Base-by-base conservation (phyloP, 37 sponge, comb jelly and placozoan species). In the Halichondria panicea region DNA sequence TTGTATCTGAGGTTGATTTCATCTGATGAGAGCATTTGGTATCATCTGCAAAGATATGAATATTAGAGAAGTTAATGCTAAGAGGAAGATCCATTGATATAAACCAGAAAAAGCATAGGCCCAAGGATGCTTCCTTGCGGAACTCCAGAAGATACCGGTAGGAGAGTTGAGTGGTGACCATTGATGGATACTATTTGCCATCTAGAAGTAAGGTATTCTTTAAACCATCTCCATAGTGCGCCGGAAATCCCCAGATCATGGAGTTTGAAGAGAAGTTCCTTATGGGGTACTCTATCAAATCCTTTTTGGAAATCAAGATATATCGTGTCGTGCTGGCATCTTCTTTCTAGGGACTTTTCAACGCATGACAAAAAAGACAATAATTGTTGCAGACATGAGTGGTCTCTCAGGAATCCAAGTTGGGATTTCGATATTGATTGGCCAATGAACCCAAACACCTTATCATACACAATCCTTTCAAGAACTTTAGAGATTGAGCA, bases 111-210 rank as follows among this genome's bases (percentile, higher is more conserved):
- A 0, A 80, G 22, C 1, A 80, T 46, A 28, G 80, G 71, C 21
- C 80, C 80, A 32, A 80, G 37, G 28, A 80, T 69, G 28, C 71
- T 70, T 1, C 71, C 71, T 30, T 80, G 71, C 9, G 71, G 80
- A 1, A 80, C 71, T 3, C 80, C 71, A 24, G 80, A 80, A 7
- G 40, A 57, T 22, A 70, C 80, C 11, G 71, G 80, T 6, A 80
- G 71, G 40, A 42, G 4, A 25, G 55, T 3, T 62, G 76, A 75
- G n/a, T 15, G 21, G 30, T 32, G 5, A 55, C 32, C 44, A 12
- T 68, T 27, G 1, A 53, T 39, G 63, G 1, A 54, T 31, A 68
- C 63, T 61, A 2, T 43, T 36, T 80, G 80, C 0, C 2, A 1
- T 42, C 71, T 56, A 4, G 41, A 15, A 25, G 71, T 9, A 15